Evolutionary conservation across 2,113 vertebrate genomes (phyloP).

Genomic region (Takifugu flavidus): DNA sequence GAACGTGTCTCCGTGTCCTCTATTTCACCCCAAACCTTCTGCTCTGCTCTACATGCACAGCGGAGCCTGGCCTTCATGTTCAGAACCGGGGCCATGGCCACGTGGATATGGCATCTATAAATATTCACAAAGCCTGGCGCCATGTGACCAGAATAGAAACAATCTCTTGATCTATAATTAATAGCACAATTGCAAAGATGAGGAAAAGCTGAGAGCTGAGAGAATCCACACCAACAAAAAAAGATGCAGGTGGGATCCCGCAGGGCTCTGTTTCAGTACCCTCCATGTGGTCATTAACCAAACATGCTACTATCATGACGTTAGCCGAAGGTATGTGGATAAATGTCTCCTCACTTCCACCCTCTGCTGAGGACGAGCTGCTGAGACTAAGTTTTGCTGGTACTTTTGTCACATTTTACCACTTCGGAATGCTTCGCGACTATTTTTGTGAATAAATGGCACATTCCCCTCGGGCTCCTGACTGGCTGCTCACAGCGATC

Average conservation of each 20-base stretch:
- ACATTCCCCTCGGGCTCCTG: constrained; percentile 15
- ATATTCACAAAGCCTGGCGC: constrained; percentile 16
- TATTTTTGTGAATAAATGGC: constrained; percentile 10
- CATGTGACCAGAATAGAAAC: neutral
- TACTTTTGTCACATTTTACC: neutral
- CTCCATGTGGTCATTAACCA: neutral
- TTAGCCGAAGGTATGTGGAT: neutral
- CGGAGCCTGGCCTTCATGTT: neutral
- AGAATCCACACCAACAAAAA: too few relatives aligned
- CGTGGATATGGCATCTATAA: constrained; percentile 6
- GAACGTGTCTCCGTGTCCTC: neutral
- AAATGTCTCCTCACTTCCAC: neutral
- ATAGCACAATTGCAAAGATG: neutral
- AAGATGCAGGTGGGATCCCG: neutral
- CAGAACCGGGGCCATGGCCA: neutral
- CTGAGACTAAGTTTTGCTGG: neutral
- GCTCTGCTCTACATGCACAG: neutral
- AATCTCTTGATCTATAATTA: neutral
- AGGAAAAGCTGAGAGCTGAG: neutral
- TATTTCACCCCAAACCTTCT: constrained; percentile 4
- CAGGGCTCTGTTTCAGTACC: neutral
- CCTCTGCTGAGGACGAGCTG: neutral
- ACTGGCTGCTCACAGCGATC: constrained; percentile 14
- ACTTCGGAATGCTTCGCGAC: neutral
- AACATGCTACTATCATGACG: neutral